Evolutionary conservation across 2,888 invertebrate genomes (phyloP).

Genomic region (Rhopalosiphum nymphaeae): DNA sequence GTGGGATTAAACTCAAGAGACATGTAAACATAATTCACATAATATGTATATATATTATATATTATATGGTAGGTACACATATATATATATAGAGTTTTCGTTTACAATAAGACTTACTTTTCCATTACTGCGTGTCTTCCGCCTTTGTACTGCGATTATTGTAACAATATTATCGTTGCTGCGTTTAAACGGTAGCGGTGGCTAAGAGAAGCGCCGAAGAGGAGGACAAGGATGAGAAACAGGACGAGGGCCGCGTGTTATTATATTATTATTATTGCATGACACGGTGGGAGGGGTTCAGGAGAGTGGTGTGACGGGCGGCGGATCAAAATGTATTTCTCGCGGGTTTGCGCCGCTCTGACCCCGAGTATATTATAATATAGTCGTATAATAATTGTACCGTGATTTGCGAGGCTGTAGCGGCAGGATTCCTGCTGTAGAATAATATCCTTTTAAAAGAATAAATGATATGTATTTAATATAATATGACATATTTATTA

Average conservation of each 20-base stretch:
- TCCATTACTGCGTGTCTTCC: constrained; percentile 41
- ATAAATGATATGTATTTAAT: not conserved
- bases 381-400: not conserved
- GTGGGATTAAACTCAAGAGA: constrained; percentile 36
- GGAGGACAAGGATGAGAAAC: not conserved
- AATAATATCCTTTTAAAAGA: not conserved
- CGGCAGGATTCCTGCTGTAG: not conserved
- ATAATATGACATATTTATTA: not conserved
- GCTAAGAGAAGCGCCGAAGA: not conserved
- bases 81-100: constrained; percentile 11
- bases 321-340: constrained; percentile 9
- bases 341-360: not conserved
- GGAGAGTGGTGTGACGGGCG: not conserved
- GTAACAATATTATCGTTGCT: constrained; percentile 61
- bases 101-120: constrained; percentile 51
- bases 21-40: not conserved
- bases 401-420: not conserved
- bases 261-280: constrained; percentile 31
- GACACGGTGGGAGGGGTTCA: not conserved
- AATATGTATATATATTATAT: not conserved
- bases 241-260: constrained; percentile 18
- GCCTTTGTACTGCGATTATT: constrained; percentile 40
- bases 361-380: not conserved
- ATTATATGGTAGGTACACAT: not conserved
- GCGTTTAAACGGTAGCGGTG: constrained; percentile 34